These are phyloP conservation scores for Lerista edwardsae DNA, from an alignment of 2,797 vertebrate species.

Conservation along the genomic window DNA sequence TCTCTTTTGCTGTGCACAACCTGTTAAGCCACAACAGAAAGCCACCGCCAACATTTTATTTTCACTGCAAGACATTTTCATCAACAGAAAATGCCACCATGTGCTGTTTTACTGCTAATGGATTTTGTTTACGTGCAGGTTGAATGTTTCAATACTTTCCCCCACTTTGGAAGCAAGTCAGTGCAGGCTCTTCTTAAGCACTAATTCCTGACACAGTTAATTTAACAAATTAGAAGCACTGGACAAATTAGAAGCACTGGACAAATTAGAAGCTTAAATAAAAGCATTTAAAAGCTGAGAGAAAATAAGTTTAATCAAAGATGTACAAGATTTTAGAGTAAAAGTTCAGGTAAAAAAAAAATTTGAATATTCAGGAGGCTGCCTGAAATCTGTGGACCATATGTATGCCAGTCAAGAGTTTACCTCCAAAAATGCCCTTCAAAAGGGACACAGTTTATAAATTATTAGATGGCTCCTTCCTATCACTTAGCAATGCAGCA, in stretches of 20 bases:
- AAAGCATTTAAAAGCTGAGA: background rate
- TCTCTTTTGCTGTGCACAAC: slow-evolving; percentile 45
- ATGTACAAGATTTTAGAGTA: background rate
- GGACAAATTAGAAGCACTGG: background rate
- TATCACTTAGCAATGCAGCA: slow-evolving; percentile 38
- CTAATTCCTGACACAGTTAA: slow-evolving; percentile 17
- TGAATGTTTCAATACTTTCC: slow-evolving; percentile 31
- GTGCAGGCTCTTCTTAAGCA: background rate
- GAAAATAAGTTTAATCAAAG: slow-evolving; percentile 13
- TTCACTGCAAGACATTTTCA: slow-evolving; percentile 43
- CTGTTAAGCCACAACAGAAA: slow-evolving; percentile 44
- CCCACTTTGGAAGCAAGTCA: background rate
- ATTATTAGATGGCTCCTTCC: slow-evolving; percentile 25
- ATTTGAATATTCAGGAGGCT: slow-evolving; percentile 17
- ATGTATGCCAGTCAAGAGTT: slow-evolving; percentile 13
- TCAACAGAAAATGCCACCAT: slow-evolving; percentile 20
- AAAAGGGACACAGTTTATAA: slow-evolving; percentile 27
- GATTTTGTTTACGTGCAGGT: slow-evolving; percentile 34
- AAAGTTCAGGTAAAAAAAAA: slow-evolving; percentile 28
- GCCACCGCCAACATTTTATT: slow-evolving; percentile 61
- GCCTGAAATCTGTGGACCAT: background rate
- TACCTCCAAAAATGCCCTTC: slow-evolving; percentile 5
- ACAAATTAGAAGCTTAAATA: background rate
- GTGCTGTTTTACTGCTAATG: slow-evolving; percentile 49
- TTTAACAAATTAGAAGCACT: background rate